Evolutionary conservation across 2,888 invertebrate genomes (phyloP), one percentile per base, ranked within the genome.

Genomic region (Salpingus planirostris): DNA sequence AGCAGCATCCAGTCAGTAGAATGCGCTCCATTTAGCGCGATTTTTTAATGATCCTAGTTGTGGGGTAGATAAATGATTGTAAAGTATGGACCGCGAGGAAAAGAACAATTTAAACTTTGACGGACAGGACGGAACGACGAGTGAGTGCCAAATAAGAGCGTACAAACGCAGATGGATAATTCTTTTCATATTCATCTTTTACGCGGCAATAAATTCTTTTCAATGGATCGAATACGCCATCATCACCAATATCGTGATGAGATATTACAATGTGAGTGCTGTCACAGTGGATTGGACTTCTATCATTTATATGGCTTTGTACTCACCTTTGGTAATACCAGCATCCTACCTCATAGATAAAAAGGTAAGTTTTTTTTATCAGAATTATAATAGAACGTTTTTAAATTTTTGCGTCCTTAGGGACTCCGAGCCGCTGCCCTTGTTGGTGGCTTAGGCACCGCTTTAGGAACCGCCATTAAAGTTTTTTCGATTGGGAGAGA

Each of bases 141-240:
- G 24, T 13, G 43, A 41, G 2, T 23, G 37, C 3, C 35, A 33
- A 25, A 76, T 75, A 54, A 73, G 69, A 52, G 74, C 81, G 29
- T 85, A 76, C 60, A 74, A 70, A 27, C 69, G 78, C 42, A 69
- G 93, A 67, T 95, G 90, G 88, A 62, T 84, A 36, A 81, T 92
- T 54, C 67, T 95, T 46, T 67, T 73, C 32, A 75, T 95, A 47
- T 96, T 92, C 65, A 80, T 87, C 8, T 60, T 86, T 29, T 87
- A 86, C 60, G 91, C 92, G 8, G 80, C 86, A 33, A 79, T 85
- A 32, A 95, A 91, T 62, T 79, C 91, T 30, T 80, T 89, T 71
- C 95, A 96, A 65, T 96, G 95, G 95, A 85, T 92, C 49, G 87
- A 95, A 67, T 89, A 90, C 70, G 83, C 87, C 56, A 92, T 93